Evolutionary conservation across 2,113 vertebrate species (phyloP), one percentile per base, ranked within the genome.

Genomic region (Saguinus imperator): DNA sequence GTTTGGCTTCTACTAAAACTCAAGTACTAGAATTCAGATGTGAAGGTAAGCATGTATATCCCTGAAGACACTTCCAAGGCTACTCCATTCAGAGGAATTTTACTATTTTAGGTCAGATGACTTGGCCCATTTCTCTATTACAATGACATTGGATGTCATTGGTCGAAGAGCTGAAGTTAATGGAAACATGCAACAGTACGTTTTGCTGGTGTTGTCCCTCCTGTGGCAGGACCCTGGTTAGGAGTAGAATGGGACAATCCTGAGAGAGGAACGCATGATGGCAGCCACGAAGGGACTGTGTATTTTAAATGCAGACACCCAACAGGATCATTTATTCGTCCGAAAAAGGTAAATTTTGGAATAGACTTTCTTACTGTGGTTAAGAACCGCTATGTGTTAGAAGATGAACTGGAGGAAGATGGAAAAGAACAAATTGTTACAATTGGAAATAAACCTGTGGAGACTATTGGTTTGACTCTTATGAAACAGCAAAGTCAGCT

Each of bases 271-370:
- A 40, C 37, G 37, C 37, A 40, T 40, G 37, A 40, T 40, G 37
- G 37, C 2, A 40, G 37, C 37, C 37, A 40, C 37, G 37, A 40
- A 40, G 37, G 37, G 37, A 40, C 37, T 40, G 37, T 40, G 37
- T 40, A 40, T 40, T 40, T 40, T 40, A 40, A 40, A 40, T 40
- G 37, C 94, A 99, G 99, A 73, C 98, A 99, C 87, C 98, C 99
- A 9, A 99, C 79, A 61, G 99, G 99, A n/a, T 99, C 99, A 0
- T 99, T 99, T 94, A 97, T 99, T 37, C 99, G 99, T 2, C 99
- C 99, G 6, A 98, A 98, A 50, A 99, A 99, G 96, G 99, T 97
- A 84, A 99, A 99, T 97, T 99, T 99, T 83, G 99, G 99, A 4
- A 98, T 99, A 83, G 99, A 99, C 96, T 99, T 98, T 95, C 94